phyloP scores from a whole-genome alignment of 1,140 invertebrate species.

The Tribolium castaneum region DNA sequence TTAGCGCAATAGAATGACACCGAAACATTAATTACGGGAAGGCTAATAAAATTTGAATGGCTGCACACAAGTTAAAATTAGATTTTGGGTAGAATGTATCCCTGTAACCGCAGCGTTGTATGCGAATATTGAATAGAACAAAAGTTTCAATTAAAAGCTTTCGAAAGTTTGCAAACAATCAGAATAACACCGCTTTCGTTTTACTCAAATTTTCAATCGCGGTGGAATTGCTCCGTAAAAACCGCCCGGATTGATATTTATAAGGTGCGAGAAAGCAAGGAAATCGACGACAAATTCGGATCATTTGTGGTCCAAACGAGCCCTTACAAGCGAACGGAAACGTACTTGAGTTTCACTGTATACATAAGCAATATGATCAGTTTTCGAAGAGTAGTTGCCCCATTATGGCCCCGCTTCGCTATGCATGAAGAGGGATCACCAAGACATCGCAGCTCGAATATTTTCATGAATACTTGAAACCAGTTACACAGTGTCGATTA shows the following conservation, averaged over 20 bases:
- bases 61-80: constrained; percentile 27
- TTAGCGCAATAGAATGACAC: constrained; percentile 16
- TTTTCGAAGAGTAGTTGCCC: constrained; percentile 30
- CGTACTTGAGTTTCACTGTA: constrained; percentile 19
- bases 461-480: constrained; percentile 36
- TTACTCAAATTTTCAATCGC: constrained; percentile 31
- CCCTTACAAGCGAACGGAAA: constrained; percentile 14
- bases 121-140: constrained; percentile 31
- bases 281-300: constrained; percentile 8
- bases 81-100: constrained; percentile 17
- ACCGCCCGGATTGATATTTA: background rate
- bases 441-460: constrained; percentile 11
- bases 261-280: background rate
- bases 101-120: constrained; percentile 12
- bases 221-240: constrained; percentile 1
- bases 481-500: constrained; percentile 30
- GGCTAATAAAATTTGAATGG: constrained; percentile 29
- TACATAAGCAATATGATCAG: constrained; percentile 33
- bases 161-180: constrained; percentile 22
- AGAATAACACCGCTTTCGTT: constrained; percentile 32
- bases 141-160: constrained; percentile 36
- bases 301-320: constrained; percentile 13
- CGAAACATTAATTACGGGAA: constrained; percentile 14
- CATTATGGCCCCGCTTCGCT: constrained; percentile 19
- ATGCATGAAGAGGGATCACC: constrained; percentile 31